Conservation (phyloP, 2,113 vertebrate species). For the Xenopus laevis region DNA sequence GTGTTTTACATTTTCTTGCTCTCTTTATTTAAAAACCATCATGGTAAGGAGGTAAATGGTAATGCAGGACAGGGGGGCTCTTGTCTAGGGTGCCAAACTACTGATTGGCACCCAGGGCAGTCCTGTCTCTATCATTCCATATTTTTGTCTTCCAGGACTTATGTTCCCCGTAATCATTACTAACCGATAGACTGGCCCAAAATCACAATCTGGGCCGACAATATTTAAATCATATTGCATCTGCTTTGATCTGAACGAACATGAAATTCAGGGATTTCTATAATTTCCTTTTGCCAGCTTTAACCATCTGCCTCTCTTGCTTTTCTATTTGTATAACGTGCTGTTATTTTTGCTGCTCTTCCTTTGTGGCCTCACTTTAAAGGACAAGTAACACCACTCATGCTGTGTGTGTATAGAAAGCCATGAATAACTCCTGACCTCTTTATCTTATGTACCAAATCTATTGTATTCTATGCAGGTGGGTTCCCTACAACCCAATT, state of each 20-base stretch:
- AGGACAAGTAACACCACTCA: too few relatives aligned
- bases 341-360: slow-evolving; percentile 13
- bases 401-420: too few relatives aligned
- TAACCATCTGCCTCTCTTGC: slow-evolving; percentile 59
- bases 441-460: too few relatives aligned
- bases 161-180: slow-evolving; percentile 51
- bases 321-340: slow-evolving; percentile 30
- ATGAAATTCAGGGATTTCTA: slow-evolving; percentile 53
- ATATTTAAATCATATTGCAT: slow-evolving; percentile 63
- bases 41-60: too few relatives aligned
- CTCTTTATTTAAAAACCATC: too few relatives aligned
- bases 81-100: too few relatives aligned
- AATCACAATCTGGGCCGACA: slow-evolving; percentile 58
- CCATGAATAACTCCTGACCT: too few relatives aligned
- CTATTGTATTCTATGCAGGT: too few relatives aligned
- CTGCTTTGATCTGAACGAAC: slow-evolving; percentile 58
- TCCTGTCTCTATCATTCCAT: slow-evolving; percentile 31
- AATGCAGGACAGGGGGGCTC: too few relatives aligned
- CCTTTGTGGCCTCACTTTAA: background rate
- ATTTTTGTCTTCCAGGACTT: slow-evolving; percentile 42
- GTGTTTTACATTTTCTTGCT: too few relatives aligned
- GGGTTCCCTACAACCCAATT: too few relatives aligned
- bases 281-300: slow-evolving; percentile 57
- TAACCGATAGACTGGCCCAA: slow-evolving; percentile 53
- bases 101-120: slow-evolving; percentile 10